Conservation (phyloP, 2,797 vertebrate genomes). For the Epinephelus coioides region DNA sequence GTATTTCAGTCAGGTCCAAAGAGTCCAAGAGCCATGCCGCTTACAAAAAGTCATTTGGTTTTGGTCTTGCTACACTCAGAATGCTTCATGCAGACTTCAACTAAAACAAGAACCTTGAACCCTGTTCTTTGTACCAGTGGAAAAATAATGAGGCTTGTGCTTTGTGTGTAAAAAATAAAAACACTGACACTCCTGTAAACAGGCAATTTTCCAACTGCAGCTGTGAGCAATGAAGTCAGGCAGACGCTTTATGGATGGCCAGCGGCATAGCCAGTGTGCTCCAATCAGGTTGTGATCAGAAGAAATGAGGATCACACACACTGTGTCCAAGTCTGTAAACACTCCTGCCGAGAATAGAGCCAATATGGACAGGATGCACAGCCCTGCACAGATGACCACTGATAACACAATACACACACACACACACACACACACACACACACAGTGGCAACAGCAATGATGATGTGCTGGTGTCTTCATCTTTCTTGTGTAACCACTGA, state of each 20-base stretch:
- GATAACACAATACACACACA: conserved; percentile 37
- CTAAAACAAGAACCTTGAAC: conserved; percentile 15
- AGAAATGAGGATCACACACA: conserved; percentile 60
- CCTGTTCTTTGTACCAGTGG: conserved; percentile 13
- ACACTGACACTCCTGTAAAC: conserved; percentile 45
- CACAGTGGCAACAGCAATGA: conserved; percentile 2
- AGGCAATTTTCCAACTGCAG: conserved; percentile 52
- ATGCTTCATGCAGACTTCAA: conserved; percentile 9
- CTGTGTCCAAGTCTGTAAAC: conserved; percentile 50
- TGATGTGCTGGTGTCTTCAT: conserved; percentile 33
- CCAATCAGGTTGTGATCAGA: conserved; percentile 69
- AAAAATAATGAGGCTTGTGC: conserved; percentile 45
- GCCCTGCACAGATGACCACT: conserved; percentile 23
- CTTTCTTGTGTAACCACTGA: conserved; percentile 50
- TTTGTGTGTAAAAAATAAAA: conserved; percentile 47
- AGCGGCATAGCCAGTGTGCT: conserved; percentile 43
- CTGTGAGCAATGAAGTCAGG: conserved; percentile 34
- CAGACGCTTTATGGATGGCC: conserved; percentile 45
- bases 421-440: not conserved
- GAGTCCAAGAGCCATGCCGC: not conserved
- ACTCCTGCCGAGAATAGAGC: conserved; percentile 37
- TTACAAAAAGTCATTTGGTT: not conserved
- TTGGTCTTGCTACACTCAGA: not conserved
- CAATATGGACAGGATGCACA: conserved; percentile 15
- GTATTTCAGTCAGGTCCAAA: not conserved